Evolutionary conservation across 2,113 vertebrate species (phyloP).

Genomic region (Notothenia coriiceps): DNA sequence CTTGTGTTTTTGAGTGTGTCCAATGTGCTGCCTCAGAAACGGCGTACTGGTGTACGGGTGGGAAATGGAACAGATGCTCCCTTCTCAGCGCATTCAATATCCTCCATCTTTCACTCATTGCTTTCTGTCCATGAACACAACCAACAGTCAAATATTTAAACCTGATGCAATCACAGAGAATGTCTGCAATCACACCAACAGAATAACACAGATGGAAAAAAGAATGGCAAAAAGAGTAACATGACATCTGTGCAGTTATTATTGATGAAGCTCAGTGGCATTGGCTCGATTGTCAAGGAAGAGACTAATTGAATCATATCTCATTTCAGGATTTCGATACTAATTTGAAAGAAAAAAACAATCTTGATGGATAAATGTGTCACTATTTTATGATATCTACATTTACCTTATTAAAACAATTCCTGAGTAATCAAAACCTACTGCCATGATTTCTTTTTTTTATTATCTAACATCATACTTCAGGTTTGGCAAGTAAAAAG

Average conservation of each 20-base stretch:
- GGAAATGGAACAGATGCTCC: conserved; percentile 52
- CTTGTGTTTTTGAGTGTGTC: neutral
- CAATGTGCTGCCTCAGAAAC: conserved; percentile 24
- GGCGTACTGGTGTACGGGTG: conserved; percentile 33
- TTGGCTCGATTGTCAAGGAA: conserved; percentile 1
- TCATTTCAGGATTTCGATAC: neutral
- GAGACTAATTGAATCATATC: neutral
- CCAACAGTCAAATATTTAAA: conserved; percentile 63
- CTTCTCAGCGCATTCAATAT: conserved; percentile 49
- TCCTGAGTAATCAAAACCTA: too few relatives aligned
- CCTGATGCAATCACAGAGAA: conserved; percentile 57
- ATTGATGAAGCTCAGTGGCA: conserved; percentile 15
- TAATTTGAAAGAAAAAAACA: too few relatives aligned
- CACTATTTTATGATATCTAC: too few relatives aligned
- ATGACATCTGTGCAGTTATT: conserved; percentile 26
- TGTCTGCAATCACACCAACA: conserved; percentile 24
- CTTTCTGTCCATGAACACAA: conserved; percentile 46
- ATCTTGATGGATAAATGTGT: too few relatives aligned
- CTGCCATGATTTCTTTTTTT: too few relatives aligned
- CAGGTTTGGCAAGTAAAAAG: too few relatives aligned
- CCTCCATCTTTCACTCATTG: conserved; percentile 37
- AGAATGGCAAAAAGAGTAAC: conserved; percentile 5
- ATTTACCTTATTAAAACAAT: too few relatives aligned
- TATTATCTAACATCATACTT: too few relatives aligned
- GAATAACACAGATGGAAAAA: conserved; percentile 44